phyloP scores from a whole-genome alignment of 2,113 vertebrate species.

The Lophochroa leadbeateri region DNA sequence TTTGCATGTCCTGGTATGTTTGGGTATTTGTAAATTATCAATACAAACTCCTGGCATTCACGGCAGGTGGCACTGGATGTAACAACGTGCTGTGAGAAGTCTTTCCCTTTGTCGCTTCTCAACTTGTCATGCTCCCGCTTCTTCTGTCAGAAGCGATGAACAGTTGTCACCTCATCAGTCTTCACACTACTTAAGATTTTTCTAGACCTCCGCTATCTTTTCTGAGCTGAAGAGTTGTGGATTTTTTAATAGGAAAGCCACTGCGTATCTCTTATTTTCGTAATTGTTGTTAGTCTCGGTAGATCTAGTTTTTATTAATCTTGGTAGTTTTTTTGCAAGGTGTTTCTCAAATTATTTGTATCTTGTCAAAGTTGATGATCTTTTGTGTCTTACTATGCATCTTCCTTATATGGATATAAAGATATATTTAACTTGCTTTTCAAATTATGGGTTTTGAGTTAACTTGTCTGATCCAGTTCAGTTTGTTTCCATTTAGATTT shows the following conservation, averaged over 20 bases:
- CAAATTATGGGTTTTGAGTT: neutral
- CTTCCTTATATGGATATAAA: neutral
- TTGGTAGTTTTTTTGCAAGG: neutral
- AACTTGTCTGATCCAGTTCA: neutral
- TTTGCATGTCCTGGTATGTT: neutral
- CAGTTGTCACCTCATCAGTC: neutral
- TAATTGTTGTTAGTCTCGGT: neutral
- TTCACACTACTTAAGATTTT: neutral
- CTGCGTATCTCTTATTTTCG: neutral
- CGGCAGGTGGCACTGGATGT: neutral
- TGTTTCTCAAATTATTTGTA: neutral
- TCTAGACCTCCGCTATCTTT: neutral
- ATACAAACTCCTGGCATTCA: neutral
- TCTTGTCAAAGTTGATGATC: neutral
- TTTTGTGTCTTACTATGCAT: neutral
- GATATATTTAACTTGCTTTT: neutral
- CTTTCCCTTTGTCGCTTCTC: neutral
- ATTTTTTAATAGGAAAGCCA: neutral
- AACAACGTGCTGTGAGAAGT: fast-evolving
- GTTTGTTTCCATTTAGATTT: neutral
- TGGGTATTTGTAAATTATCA: neutral
- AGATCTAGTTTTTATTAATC: neutral
- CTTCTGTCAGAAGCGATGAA: neutral
- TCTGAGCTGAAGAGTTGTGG: neutral
- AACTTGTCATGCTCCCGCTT: neutral